Evolutionary conservation across 2,888 invertebrate genomes (phyloP), one percentile per base, ranked within the genome.

Genomic region (Rhopalosiphum nymphaeae): DNA sequence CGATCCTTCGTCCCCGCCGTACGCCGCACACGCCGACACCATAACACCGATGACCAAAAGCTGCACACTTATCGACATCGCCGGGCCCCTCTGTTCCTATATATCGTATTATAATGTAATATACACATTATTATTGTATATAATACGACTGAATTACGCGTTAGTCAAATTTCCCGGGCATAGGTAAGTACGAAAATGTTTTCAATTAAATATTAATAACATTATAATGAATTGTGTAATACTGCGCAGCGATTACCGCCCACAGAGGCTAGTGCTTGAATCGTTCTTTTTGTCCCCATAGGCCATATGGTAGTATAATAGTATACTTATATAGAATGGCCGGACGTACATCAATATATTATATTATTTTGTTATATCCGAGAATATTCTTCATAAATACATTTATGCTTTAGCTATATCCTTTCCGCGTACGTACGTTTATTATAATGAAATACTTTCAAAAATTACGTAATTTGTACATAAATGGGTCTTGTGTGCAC

Each of bases 1-100:
- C 53, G 92, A 78, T 5, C 67, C 92, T 42, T 67, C 92, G 67
- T 92, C 92, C 21, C 29, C 88, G 29, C 42, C 25, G 67, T n/a
- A 92, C 88, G 92, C 88, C 29, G 78, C 53, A 1, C 21, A 49
- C 49, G 88, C 49, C 78, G 88, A 29, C 42, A 42, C 92, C 53
- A 92, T 78, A 49, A 53, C 88, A 11, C 88, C 67, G 53, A 56
- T 16, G 21, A 91, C 25, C 87, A 92, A 67, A 78, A 78, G 36
- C 56, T 56, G 29, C 53, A 88, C 1, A n/a, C 85, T 44, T n/a
- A 36, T 16, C 36, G 49, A 49, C 67, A n/a, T 85, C 85, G 21
- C 44, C 29, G 53, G 53, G 42, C 84, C 36, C 1, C 36, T 29
- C 61, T 44, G 46, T 61, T 26, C 7, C 84, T 78, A 1, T 10